Base-by-base conservation (phyloP, 2,888 invertebrate genomes). In the Amiota mariae region DNA sequence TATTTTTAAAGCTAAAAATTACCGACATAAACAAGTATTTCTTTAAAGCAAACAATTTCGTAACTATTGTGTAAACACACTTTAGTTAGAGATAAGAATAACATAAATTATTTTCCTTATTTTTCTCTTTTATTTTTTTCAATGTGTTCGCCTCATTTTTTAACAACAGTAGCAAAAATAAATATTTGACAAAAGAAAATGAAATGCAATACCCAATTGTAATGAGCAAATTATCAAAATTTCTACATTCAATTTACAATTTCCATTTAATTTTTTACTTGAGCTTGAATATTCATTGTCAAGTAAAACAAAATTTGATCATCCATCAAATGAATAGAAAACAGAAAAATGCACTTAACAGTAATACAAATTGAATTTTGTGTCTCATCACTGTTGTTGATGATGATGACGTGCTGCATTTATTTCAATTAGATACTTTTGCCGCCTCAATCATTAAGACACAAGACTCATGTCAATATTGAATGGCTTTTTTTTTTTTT, bases 21-120 rank as follows among this genome's bases (percentile, higher is more conserved):
- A 6, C 36, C 36, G n/a, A 54, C 54, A 54, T n/a, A 12, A 54
- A 54, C 54, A 54, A 54, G 8, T 8, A 54, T 12, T 54, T 36
- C 36, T 2, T 36, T 0, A 36, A 36, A 2, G 36, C 1, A 11
- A 13, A 59, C 8, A 66, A 48, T 66, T 20, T 54, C n/a, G 51
- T 68, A 51, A 68, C 15, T 68, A 68, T 68, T 54, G 67, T 54
- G 49, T 66, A 66, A 68, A 68, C 67, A 68, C 54, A 54, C 54
- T 8, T 13, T 8, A 68, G 67, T 13, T 8, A 68, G 67, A 68
- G 51, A 68, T 24, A 51, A 59, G 2, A 48, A 51, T 68, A 54
- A 68, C 54, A 54, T 68, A 68, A 3, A 51, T 68, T 68, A 13
- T 54, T 66, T 47, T 24, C 18, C 20, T 36, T 36, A 36, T 36